Conservation (phyloP, 2,797 vertebrate species). For the Manis pentadactyla region DNA sequence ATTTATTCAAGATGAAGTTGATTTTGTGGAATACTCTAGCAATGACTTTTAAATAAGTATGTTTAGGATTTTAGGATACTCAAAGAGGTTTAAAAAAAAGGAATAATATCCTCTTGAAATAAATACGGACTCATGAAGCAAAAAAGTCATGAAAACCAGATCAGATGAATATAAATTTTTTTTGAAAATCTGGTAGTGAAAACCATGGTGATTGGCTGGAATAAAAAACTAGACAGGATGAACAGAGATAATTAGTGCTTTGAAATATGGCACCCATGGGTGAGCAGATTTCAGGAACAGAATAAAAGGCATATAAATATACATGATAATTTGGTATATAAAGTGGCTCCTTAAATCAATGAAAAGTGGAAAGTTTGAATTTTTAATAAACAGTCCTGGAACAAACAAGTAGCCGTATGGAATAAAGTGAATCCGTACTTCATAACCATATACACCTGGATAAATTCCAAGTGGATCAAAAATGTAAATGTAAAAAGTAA, state of each 20-base stretch:
- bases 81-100: background rate
- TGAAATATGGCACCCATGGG: too few relatives aligned
- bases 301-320: background rate
- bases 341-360: background rate
- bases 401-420: too few relatives aligned
- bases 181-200: background rate
- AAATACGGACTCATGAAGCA: background rate
- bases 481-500: too few relatives aligned
- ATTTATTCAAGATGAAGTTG: background rate
- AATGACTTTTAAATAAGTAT: background rate
- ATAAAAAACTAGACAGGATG: too few relatives aligned
- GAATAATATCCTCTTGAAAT: background rate
- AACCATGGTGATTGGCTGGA: background rate
- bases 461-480: background rate
- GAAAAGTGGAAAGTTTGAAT: background rate
- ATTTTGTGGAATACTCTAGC: background rate
- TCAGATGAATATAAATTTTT: background rate
- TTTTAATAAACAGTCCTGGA: background rate
- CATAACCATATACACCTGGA: accelerated
- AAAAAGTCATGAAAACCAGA: too few relatives aligned
- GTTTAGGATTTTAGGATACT: background rate
- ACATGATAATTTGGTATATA: accelerated
- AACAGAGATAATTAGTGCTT: background rate
- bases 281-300: background rate
- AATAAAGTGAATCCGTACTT: accelerated